These are phyloP conservation scores for Lycaon pictus DNA, from an alignment of 2,113 vertebrate genomes.

Conservation along the genomic window DNA sequence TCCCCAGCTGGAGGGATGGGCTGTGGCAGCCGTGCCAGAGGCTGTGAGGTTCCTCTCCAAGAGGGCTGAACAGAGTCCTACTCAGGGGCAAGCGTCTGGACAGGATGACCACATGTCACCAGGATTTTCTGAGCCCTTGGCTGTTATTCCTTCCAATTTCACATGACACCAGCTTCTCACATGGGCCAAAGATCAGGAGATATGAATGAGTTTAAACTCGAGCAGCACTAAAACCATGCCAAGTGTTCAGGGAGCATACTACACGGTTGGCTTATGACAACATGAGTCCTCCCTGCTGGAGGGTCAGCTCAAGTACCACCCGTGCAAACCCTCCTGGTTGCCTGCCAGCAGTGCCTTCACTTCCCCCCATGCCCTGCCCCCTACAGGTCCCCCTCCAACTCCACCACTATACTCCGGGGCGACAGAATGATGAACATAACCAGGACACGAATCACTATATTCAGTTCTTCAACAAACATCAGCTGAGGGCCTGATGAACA, in stretches of 20 bases:
- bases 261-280: too few relatives aligned
- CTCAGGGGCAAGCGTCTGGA: background rate
- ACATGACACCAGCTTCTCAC: background rate
- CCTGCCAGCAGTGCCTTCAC: background rate
- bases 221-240: background rate
- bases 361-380: rapidly evolving
- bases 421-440: background rate
- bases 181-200: background rate
- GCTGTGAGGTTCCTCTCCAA: background rate
- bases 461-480: too few relatives aligned
- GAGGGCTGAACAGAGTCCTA: background rate
- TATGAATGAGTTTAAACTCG: rapidly evolving
- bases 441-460: too few relatives aligned
- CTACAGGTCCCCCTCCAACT: background rate
- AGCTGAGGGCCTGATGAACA: rapidly evolving
- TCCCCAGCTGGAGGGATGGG: background rate
- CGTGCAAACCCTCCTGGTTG: rapidly evolving
- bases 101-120: background rate
- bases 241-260: rapidly evolving
- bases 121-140: rapidly evolving
- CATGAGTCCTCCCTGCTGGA: too few relatives aligned
- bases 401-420: rapidly evolving
- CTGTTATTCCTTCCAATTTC: background rate
- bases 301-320: background rate
- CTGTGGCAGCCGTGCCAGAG: rapidly evolving